Base-by-base conservation (phyloP, 2,888 invertebrate genomes). In the Agrypnus murinus region DNA sequence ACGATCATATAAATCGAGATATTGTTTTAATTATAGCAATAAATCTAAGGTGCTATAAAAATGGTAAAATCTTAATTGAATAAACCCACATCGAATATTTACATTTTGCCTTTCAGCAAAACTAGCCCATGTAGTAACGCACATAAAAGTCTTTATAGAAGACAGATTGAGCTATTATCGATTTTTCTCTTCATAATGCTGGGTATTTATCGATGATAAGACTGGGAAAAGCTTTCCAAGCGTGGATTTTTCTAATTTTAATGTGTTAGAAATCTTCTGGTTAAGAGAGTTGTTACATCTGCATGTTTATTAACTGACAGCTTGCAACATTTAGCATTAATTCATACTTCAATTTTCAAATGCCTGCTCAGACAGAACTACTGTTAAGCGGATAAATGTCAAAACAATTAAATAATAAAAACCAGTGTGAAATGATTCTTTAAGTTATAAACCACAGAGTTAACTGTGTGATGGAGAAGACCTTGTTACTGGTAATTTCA, bases 401-500 rank as follows among this genome's bases (percentile, higher is more conserved):
- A 46, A 46, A 46, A 46, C 46, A 46, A 46, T 46, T 46, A 46
- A 15, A 43, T 14, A 15, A 43, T 15, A 43, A 12, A 43, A 8
- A 8, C 19, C 17, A 15, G 46, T 43, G 43, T 15, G 14, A 43
- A 46, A 46, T 46, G 17, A 17, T 9, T 46, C 46, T 19, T 46
- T 17, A 46, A 9, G 19, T 48, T 48, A 48, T 34, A 63, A 63
- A 46, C 50, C 62, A 48, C 62, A 36, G 50, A 63, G 17, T 50
- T 63, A 63, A 48, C 62, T 48, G 62, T 57, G 25, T 14, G 9
- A 10, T 25, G 25, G 45, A n/a, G n/a, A 19, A 63, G 48, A 38
- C 48, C 48, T 64, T 64, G 40, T 64, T 64, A 38, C 48, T 32
- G 25, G 64, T 50, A 64, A 32, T 40, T 55, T 53, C 43, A 40